These are phyloP conservation scores for Acanthacorydalis orientalis DNA, from an alignment of 2,888 invertebrate genomes.

Conservation along the genomic window DNA sequence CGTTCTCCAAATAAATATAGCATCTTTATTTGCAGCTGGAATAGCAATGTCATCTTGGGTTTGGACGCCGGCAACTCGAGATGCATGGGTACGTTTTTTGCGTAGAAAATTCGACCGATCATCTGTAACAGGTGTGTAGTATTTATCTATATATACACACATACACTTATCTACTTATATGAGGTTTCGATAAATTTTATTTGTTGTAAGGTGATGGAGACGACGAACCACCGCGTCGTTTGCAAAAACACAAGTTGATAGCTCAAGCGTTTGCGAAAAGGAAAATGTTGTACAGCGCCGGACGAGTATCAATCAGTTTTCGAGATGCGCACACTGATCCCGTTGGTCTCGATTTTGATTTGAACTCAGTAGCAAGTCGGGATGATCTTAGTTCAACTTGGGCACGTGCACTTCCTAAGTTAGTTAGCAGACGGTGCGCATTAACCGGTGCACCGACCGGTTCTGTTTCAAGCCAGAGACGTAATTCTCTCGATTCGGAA, in stretches of 20 bases:
- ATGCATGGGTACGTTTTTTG: conserved; percentile 73
- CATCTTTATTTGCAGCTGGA: conserved; percentile 71
- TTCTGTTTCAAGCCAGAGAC: conserved; percentile 33
- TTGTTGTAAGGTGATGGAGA: conserved; percentile 29
- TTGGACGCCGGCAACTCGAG: conserved; percentile 73
- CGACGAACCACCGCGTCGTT: conserved; percentile 46
- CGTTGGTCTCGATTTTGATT: conserved; percentile 58
- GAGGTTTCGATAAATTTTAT: no score
- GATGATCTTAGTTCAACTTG: conserved; percentile 83
- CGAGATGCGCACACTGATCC: conserved; percentile 82
- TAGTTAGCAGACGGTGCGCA: conserved; percentile 71
- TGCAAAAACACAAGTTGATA: conserved; percentile 77
- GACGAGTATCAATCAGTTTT: conserved; percentile 73
- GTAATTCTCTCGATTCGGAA: conserved; percentile 40
- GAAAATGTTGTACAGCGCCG: conserved; percentile 67
- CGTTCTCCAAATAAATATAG: conserved; percentile 63
- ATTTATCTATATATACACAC: no score
- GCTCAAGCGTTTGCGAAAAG: conserved; percentile 81
- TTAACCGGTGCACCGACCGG: conserved; percentile 41
- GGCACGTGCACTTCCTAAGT: conserved; percentile 77
- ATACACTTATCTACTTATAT: no score
- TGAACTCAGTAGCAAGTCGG: conserved; percentile 56
- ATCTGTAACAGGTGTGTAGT: conserved; percentile 42
- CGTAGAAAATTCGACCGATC: conserved; percentile 40
- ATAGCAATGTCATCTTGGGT: conserved; percentile 88